Percentiles rank a stretch among this genome's conserved stretches.
These are phyloP conservation scores for Acronicta psi DNA, from an alignment of 2,888 invertebrate genomes.

Conservation along the genomic window DNA sequence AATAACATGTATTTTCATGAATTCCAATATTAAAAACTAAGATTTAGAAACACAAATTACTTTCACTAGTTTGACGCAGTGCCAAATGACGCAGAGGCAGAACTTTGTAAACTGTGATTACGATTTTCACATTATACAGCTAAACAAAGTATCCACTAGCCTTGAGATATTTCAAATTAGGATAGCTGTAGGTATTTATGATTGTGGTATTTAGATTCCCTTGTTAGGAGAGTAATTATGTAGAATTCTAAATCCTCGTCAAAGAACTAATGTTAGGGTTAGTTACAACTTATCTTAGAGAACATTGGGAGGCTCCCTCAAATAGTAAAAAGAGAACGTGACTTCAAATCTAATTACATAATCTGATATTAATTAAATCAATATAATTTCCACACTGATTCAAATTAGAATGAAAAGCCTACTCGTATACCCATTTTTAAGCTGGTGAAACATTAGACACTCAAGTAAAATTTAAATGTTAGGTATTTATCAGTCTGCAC, in stretches of 20 bases:
- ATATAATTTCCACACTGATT: no score
- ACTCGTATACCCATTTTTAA: no score
- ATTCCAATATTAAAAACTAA: conserved; percentile 11
- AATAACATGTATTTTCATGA: conserved; percentile 9
- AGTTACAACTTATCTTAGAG: no score
- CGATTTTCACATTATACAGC: conserved; percentile 19
- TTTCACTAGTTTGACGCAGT: conserved; percentile 44
- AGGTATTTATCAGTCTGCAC: background rate
- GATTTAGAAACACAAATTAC: conserved; percentile 22
- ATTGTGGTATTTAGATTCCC: background rate
- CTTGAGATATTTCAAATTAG: no score
- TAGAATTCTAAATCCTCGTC: background rate
- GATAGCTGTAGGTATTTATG: background rate
- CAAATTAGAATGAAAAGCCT: no score
- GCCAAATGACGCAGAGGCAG: conserved; percentile 38
- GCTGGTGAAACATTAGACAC: no score
- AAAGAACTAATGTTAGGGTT: no score
- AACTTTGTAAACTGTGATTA: conserved; percentile 15
- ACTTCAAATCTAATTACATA: no score
- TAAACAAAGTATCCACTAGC: conserved; percentile 3
- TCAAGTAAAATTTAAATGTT: no score
- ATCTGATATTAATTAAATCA: no score
- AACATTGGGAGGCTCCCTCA: no score
- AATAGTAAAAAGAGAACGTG: no score
- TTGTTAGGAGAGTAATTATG: background rate